Percentiles rank a stretch among this genome's conserved stretches.
These are phyloP conservation scores for Plebejus argus DNA, from an alignment of 2,888 invertebrate genomes.

Conservation along the genomic window DNA sequence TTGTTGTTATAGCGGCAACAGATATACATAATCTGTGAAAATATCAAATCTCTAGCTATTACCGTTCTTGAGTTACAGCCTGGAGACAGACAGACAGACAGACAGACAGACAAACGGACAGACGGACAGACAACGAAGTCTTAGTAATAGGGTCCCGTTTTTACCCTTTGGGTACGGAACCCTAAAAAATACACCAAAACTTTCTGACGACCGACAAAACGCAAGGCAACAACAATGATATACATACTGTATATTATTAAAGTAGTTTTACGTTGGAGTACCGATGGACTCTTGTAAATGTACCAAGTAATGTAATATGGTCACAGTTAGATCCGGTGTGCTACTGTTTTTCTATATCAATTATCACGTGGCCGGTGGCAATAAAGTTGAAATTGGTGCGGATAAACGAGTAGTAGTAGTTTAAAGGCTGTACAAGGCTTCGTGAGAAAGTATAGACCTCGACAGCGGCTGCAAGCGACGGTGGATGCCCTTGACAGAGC, in stretches of 20 bases:
- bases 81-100: no score
- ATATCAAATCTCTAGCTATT: no score
- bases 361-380: neutral
- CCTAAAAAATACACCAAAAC: no score
- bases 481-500: constrained; percentile 74
- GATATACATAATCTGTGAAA: no score
- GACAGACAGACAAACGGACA: no score
- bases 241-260: no score
- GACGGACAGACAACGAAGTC: no score
- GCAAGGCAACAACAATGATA: neutral
- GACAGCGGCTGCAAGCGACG: constrained; percentile 55
- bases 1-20: no score
- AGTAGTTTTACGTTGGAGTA: neutral
- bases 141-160: no score
- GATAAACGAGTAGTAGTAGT: neutral
- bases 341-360: neutral
- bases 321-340: neutral
- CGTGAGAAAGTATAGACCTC: constrained; percentile 74
- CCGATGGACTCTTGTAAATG: neutral
- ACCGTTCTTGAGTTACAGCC: no score
- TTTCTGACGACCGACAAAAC: neutral
- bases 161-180: no score
- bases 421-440: neutral
- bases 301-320: neutral
- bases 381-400: neutral